These are phyloP conservation scores for Alosa alosa DNA, from an alignment of 2,113 vertebrate species.

Conservation along the genomic window DNA sequence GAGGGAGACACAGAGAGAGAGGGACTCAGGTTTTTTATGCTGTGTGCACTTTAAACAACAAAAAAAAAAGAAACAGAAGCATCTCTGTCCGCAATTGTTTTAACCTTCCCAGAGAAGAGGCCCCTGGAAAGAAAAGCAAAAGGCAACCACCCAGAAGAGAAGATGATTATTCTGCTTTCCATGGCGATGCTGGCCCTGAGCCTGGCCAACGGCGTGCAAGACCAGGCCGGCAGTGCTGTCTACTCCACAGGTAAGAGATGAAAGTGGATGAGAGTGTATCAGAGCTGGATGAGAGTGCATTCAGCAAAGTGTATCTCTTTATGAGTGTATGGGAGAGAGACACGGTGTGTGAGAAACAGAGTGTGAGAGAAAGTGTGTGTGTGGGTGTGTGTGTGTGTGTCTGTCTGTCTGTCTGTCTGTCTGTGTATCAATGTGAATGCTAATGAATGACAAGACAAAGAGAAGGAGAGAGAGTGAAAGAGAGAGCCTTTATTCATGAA, in stretches of 20 bases:
- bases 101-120: slow-evolving; percentile 70
- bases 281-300: not conserved
- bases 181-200: slow-evolving; percentile 82
- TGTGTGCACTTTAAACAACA: slow-evolving; percentile 11
- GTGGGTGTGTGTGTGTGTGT: not conserved
- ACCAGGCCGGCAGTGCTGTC: slow-evolving; percentile 62
- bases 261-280: not conserved
- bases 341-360: not conserved
- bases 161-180: slow-evolving; percentile 84
- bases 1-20: not conserved
- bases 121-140: slow-evolving; percentile 65
- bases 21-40: not conserved
- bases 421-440: not conserved
- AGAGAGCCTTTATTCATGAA: not conserved
- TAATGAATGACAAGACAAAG: not conserved
- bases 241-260: slow-evolving; percentile 78
- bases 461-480: not conserved
- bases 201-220: slow-evolving; percentile 79
- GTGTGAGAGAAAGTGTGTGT: not conserved
- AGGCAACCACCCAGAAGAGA: slow-evolving; percentile 49
- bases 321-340: not conserved
- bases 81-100: slow-evolving; percentile 27
- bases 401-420: not conserved
- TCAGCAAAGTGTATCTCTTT: not conserved
- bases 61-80: slow-evolving; percentile 32